A percentile compares a stretch with the other conserved stretches of the same genome.
Evolutionary conservation across 2,888 invertebrate genomes (phyloP).

Genomic region (Macrophya annulata): DNA sequence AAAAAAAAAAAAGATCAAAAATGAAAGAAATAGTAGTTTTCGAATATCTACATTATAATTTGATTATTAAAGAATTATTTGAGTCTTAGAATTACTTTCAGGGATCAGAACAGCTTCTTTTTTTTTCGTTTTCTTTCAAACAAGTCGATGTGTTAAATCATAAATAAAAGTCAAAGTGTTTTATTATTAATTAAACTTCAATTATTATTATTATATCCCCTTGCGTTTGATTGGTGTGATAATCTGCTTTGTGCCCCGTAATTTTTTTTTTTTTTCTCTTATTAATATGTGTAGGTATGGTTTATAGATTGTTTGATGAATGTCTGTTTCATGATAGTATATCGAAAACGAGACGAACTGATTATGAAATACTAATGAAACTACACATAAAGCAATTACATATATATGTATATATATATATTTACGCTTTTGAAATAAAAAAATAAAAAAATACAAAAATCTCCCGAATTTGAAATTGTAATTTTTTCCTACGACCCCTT

Average conservation of each 20-base stretch:
- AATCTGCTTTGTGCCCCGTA: constrained; percentile 1
- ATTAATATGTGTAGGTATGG: not conserved
- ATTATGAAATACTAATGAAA: not conserved
- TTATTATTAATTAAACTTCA: not conserved
- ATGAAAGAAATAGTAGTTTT: not conserved
- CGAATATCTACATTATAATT: not conserved
- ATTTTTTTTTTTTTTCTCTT: too few species aligned
- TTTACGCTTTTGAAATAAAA: not conserved
- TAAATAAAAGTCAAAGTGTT: not conserved
- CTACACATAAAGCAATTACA: not conserved
- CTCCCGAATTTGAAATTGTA: not conserved
- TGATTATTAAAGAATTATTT: too few species aligned
- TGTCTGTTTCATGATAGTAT: not conserved
- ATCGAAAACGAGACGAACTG: not conserved
- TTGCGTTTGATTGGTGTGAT: not conserved
- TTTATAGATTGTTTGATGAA: not conserved
- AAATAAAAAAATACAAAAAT: too few species aligned
- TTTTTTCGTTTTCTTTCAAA: not conserved
- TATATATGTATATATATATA: too few species aligned
- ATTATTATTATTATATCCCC: constrained; percentile 7
- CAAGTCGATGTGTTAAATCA: not conserved
- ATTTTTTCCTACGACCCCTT: not conserved
- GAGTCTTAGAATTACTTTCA: too few species aligned
- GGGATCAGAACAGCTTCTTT: too few species aligned
- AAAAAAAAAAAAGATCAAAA: not conserved